Conservation (phyloP, 1,140 invertebrate species). For the Scaptomyza graminum region DNA sequence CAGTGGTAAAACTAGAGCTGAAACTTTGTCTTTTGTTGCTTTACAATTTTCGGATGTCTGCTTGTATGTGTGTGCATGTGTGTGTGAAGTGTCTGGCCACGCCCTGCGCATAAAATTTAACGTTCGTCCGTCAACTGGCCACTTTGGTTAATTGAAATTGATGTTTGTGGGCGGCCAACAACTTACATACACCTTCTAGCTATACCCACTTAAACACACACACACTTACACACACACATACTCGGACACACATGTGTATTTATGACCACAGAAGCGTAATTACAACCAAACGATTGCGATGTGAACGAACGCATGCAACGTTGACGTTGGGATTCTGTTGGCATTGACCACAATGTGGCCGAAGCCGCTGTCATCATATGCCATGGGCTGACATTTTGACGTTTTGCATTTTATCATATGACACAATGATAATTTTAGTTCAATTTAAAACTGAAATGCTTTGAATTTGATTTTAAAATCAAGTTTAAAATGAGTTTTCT, state of each 20-base stretch:
- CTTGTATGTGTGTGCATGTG: background rate
- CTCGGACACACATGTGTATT: slow-evolving; percentile 7
- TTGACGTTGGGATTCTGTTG: slow-evolving; percentile 6
- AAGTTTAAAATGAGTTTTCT: too few species aligned
- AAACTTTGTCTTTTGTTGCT: slow-evolving; percentile 63
- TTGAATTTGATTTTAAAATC: too few species aligned
- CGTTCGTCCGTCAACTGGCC: slow-evolving; percentile 78
- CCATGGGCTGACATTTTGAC: slow-evolving; percentile 15
- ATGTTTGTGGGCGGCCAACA: slow-evolving; percentile 69
- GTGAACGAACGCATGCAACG: slow-evolving; percentile 13
- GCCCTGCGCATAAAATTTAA: slow-evolving; percentile 80
- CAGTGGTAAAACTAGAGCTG: slow-evolving; percentile 13
- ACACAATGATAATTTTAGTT: background rate
- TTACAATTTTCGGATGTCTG: slow-evolving; percentile 40
- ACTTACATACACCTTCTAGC: slow-evolving; percentile 16
- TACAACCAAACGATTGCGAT: slow-evolving; percentile 25
- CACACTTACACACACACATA: background rate
- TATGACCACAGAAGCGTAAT: slow-evolving; percentile 41
- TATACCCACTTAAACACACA: slow-evolving; percentile 2
- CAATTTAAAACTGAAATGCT: background rate
- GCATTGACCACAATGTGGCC: slow-evolving; percentile 24
- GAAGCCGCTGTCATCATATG: slow-evolving; percentile 30
- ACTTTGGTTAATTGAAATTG: slow-evolving; percentile 83
- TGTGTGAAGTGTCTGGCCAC: slow-evolving; percentile 51
- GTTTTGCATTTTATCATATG: background rate